These are phyloP conservation scores for Paracyclopina nana DNA, from an alignment of 1,140 invertebrate genomes.

Conservation along the genomic window DNA sequence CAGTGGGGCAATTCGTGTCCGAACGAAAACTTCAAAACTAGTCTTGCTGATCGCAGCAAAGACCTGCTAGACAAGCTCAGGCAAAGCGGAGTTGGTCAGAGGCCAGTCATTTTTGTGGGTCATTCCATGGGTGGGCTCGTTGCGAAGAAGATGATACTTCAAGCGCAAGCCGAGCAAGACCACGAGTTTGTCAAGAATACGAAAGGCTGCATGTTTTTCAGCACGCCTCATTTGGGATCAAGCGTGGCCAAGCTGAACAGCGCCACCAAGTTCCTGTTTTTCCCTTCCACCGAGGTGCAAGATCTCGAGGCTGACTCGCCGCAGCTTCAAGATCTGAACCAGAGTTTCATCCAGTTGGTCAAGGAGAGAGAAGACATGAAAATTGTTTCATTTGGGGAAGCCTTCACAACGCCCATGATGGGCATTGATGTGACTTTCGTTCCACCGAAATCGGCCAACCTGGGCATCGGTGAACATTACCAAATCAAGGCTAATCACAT, in stretches of 20 bases:
- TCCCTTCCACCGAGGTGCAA: conserved; percentile 11
- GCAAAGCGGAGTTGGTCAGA: conserved; percentile 4
- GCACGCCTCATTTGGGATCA: conserved; percentile 14
- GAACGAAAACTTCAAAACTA: conserved; percentile 3
- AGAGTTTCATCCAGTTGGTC: neutral
- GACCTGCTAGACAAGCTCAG: conserved; percentile 8
- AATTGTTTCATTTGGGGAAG: conserved; percentile 13
- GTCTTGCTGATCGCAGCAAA: neutral
- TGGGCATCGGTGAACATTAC: conserved; percentile 11
- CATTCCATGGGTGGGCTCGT: conserved; percentile 16
- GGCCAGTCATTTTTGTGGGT: conserved; percentile 12
- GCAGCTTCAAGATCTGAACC: neutral
- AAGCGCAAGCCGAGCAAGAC: conserved; percentile 3
- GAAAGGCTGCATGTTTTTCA: conserved; percentile 10
- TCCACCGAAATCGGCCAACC: conserved; percentile 12
- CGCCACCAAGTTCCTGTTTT: conserved; percentile 6
- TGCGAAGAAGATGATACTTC: conserved; percentile 14
- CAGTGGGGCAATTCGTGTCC: conserved; percentile 14
- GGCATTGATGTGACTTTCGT: conserved; percentile 14
- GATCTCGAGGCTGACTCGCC: conserved; percentile 8
- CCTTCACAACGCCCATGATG: neutral
- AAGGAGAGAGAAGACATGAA: neutral
- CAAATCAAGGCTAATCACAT: conserved; percentile 12
- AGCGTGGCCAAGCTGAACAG: conserved; percentile 12
- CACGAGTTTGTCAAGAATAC: conserved; percentile 7